Base-by-base conservation (phyloP, 2,797 vertebrate genomes). In the Pteronotus mesoamericanus region DNA sequence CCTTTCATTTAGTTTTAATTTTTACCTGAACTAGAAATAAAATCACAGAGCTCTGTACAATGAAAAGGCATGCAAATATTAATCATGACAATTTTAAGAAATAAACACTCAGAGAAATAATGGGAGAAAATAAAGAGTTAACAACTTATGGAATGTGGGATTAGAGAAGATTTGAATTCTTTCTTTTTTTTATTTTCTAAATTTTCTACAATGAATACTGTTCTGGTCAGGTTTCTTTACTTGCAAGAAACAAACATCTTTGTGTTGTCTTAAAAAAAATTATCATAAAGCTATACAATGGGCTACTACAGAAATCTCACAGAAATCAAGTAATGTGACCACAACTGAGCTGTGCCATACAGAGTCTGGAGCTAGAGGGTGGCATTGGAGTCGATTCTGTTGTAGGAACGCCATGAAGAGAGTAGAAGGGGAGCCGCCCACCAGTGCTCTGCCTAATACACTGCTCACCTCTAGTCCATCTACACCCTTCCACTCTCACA, bases 1-100 rank as follows among this genome's bases (percentile, higher is more conserved):
- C 61, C 37, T 79, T 93, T 96, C 32, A 74, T 6, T 86, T 88
- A 39, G 53, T n/a, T 97, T 94, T 85, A 39, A 69, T 82, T 92
- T 88, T 91, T 44, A 42, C 77, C n/a, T 74, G 24, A 42, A 68
- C 59, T 68, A 85, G 32, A 80, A 82, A 92, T 57, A 90, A 88
- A 18, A 88, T 51, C 44, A 64, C 29, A 78, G 68, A 94, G 26
- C 21, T 87, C 42, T 79, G 78, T 22, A 83, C 19, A 85, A 2
- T 80, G 39, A 74, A 96, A 88, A 89, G 34, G 24, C 53, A 57
- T 84, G 37, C 51, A 84, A 92, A 95, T 51, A 64, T 71, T 78
- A 84, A 71, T 78, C 29, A 79, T 51, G 44, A 91, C 44, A 89
- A 44, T 93, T 82, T 93, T 94, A 94, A 91, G 42, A 64, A 71